Base-by-base conservation (phyloP, 2,888 invertebrate genomes). In the Xestia ashworthii region DNA sequence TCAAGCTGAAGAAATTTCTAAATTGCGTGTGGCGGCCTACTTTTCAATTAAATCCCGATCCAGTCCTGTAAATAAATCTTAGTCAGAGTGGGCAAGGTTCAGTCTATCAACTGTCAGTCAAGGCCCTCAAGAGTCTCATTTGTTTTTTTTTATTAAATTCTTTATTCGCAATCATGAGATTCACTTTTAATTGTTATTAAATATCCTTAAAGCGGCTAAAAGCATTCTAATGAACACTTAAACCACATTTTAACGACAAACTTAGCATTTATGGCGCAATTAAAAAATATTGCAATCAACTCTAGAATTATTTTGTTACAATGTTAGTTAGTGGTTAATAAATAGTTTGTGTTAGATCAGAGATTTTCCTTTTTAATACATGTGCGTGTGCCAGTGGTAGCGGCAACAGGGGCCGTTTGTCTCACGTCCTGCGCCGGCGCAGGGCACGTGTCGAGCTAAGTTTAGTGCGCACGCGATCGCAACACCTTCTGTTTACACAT, bases 391-490 rank as follows among this genome's bases (percentile, higher is more conserved):
- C 60, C 73, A 62, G 50, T 55, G 66, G 70, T 60, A 46, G 71
- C 69, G 62, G 65, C 62, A 48, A 72, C 78, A 75, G 72, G 72
- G 84, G 82, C 67, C 78, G 77, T 82, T 82, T 82, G 82, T 84
- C 74, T 75, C 32, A 38, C 50, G 67, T 71, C 85, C 85, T 78
- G 81, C 66, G 68, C 73, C 67, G 25, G 70, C 73, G 83, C 73
- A 64, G 46, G 46, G 74, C 86, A 84, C 84, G 84, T 82, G 86
- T 71, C 70, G 44, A 55, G 68, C 38, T 79, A 53, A 71, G 76
- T 86, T 71, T 77, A 75, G 65, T 80, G 76, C 80, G 74, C 87
- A 86, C 84, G 86, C 86, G 87, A 84, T 86, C 76, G 44, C n/a
- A n/a, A 58, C 64, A 81, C 46, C 71, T 85, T 68, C 64, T 72